phyloP scores from a whole-genome alignment of 2,888 invertebrate genomes.

The Myathropa florea region DNA sequence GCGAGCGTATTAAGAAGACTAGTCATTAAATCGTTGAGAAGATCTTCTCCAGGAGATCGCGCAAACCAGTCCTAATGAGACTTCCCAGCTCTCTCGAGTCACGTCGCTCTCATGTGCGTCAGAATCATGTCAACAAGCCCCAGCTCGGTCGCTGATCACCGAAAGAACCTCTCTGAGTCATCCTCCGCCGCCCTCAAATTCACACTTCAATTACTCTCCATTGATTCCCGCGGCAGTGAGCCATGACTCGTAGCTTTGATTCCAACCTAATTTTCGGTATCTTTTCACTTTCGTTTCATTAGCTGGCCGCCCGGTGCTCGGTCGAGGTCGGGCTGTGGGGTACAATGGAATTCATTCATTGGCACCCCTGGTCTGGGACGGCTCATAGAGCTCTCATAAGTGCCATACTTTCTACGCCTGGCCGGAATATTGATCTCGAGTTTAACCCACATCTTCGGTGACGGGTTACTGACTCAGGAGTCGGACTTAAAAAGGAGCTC shows the following conservation, averaged over 20 bases:
- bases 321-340: background rate
- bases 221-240: background rate
- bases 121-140: constrained; percentile 6
- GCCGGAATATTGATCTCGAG: background rate
- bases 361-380: background rate
- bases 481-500: background rate
- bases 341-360: background rate
- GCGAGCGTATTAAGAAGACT: background rate
- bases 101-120: background rate
- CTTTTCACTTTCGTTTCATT: constrained; percentile 34
- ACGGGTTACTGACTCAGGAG: constrained; percentile 13
- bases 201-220: constrained; percentile 29
- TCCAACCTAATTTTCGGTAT: constrained; percentile 2
- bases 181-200: constrained; percentile 10
- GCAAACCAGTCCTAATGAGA: background rate
- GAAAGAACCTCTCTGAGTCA: background rate
- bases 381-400: background rate
- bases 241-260: background rate
- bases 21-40: background rate
- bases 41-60: background rate
- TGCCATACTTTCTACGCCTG: constrained; percentile 14
- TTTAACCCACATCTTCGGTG: constrained; percentile 1
- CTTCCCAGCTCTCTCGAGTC: background rate
- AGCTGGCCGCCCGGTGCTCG: background rate
- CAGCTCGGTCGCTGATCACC: background rate